These are phyloP conservation scores for Dermatophagoides farinae DNA, from an alignment of 1,140 invertebrate species.

Conservation along the genomic window DNA sequence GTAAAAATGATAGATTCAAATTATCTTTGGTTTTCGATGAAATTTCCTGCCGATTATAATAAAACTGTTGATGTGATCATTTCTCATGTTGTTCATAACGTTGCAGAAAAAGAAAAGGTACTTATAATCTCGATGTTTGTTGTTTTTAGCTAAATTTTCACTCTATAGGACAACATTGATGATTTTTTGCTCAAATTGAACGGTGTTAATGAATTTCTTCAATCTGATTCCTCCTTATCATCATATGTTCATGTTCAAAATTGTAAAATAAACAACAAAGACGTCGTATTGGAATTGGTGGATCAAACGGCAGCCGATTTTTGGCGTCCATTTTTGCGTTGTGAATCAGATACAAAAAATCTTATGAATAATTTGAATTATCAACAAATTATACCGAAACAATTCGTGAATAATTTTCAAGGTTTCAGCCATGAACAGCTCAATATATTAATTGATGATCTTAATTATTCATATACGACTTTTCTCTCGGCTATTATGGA, in stretches of 20 bases:
- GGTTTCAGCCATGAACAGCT: conserved; percentile 20
- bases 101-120: conserved; percentile 18
- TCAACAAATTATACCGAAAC: conserved; percentile 14
- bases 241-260: conserved; percentile 84
- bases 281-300: conserved; percentile 50
- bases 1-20: background rate
- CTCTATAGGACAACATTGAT: conserved; percentile 17
- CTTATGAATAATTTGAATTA: conserved; percentile 7
- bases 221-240: conserved; percentile 40
- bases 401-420: conserved; percentile 6
- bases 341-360: conserved; percentile 28
- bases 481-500: conserved; percentile 11
- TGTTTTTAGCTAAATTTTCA: background rate
- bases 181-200: conserved; percentile 39
- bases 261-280: conserved; percentile 77
- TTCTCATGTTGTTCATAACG: conserved; percentile 48
- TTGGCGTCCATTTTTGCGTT: conserved; percentile 41
- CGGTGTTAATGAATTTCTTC: conserved; percentile 56
- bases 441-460: conserved; percentile 27
- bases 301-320: conserved; percentile 30
- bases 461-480: conserved; percentile 26
- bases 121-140: background rate
- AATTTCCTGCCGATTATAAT: conserved; percentile 67
- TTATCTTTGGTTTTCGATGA: conserved; percentile 37
- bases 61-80: conserved; percentile 68